A percentile compares a stretch with the other conserved stretches of the same genome.
These are phyloP conservation scores for Saccopteryx leptura DNA, from an alignment of 2,113 vertebrate species.

Conservation along the genomic window DNA sequence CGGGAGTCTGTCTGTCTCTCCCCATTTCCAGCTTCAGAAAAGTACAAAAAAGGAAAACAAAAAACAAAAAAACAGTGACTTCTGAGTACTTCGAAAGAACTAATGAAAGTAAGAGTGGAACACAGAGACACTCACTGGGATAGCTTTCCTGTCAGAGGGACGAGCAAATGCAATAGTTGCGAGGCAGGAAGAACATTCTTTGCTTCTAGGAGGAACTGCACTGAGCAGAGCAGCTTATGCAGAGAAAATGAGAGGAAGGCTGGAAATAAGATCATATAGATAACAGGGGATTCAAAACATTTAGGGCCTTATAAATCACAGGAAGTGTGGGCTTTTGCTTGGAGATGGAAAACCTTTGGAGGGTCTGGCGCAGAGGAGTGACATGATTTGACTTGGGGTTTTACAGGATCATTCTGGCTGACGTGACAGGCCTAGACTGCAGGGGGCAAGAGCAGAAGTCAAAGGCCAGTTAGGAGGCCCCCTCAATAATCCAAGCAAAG, in stretches of 20 bases:
- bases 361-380: not conserved
- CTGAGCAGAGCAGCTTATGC: not conserved
- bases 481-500: constrained; percentile 1
- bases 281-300: constrained; percentile 37
- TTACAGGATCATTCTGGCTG: constrained; percentile 31
- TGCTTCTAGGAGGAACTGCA: not conserved
- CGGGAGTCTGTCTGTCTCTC: too few species aligned
- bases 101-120: not conserved
- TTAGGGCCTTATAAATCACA: not conserved
- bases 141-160: not conserved
- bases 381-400: not conserved
- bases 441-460: constrained; percentile 12
- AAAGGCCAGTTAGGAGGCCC: constrained; percentile 4
- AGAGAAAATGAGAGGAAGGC: not conserved
- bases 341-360: not conserved
- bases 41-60: too few species aligned
- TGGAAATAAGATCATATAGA: not conserved
- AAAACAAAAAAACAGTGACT: not conserved
- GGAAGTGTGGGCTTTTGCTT: not conserved
- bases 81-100: constrained; percentile 5
- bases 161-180: not conserved
- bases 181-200: not conserved
- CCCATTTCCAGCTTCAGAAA: too few species aligned
- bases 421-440: not conserved
- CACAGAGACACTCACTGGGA: not conserved